Percentiles rank a stretch among this genome's conserved stretches.
Evolutionary conservation across 2,888 invertebrate species (phyloP).

Genomic region (Temnothorax ravouxi): DNA sequence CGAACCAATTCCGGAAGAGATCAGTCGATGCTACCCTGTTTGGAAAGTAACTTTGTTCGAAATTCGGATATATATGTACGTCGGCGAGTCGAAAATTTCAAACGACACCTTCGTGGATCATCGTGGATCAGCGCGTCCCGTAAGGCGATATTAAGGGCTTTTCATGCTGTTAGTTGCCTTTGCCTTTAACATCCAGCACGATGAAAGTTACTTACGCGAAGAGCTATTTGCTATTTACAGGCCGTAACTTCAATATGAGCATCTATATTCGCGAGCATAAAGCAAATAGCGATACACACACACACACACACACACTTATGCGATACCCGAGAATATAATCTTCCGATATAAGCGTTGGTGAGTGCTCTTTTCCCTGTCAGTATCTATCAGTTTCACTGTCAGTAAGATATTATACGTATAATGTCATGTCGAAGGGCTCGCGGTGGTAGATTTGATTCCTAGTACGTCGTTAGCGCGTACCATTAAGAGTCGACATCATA

Average conservation of each 20-base stretch:
- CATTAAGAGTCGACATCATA: neutral
- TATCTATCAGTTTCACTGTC: slow-evolving; percentile 38
- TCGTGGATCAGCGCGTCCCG: slow-evolving; percentile 15
- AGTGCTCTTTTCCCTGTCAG: slow-evolving; percentile 26
- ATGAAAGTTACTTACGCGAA: slow-evolving; percentile 39
- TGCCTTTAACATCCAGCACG: slow-evolving; percentile 7
- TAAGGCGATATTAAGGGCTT: slow-evolving; percentile 36
- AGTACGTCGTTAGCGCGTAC: slow-evolving; percentile 29
- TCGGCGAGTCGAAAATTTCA: slow-evolving; percentile 33
- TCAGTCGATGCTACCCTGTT: slow-evolving; percentile 22
- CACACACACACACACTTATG: slow-evolving; percentile 8
- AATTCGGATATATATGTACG: slow-evolving; percentile 32
- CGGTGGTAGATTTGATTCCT: slow-evolving; percentile 14
- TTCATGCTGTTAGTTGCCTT: slow-evolving; percentile 6
- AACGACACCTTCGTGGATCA: slow-evolving; percentile 15
- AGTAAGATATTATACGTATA: slow-evolving; percentile 12
- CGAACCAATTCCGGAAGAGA: slow-evolving; percentile 51
- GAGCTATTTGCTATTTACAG: slow-evolving; percentile 53
- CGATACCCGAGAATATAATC: slow-evolving; percentile 19
- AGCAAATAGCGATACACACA: slow-evolving; percentile 34
- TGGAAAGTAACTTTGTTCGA: slow-evolving; percentile 33
- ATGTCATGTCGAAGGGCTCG: neutral
- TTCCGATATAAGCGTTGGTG: neutral
- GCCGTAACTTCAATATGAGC: slow-evolving; percentile 50
- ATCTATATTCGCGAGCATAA: slow-evolving; percentile 27